Evolutionary conservation across 2,888 invertebrate species (phyloP), one percentile per base, ranked within the genome.

Genomic region (Polia nebulosa): DNA sequence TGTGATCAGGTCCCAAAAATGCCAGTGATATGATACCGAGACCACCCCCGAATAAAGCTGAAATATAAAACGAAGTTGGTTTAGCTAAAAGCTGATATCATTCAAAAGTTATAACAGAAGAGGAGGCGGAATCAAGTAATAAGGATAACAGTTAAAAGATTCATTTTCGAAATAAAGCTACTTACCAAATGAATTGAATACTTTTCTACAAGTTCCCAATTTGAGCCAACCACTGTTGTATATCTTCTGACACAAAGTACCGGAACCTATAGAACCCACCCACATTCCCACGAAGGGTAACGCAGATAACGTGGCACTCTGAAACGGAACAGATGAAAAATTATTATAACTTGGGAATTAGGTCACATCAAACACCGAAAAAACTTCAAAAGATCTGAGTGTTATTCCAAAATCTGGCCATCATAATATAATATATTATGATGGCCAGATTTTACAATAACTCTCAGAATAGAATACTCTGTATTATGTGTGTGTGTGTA

Each of bases 271-370:
- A 73, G 97, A 97, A 22, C 97, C 93, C 0, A 97, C 52, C 96
- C 97, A 98, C 94, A 98, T 97, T 0, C 96, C 96, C 3, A 97
- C 91, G 86, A 98, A 98, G 0, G 98, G 98, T 22, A 98, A 86
- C 0, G 97, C 96, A 0, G 97, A 97, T 0, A 97, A 89, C 8
- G 96, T 83, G 0, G 97, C 97, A 88, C 97, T 97, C 96, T 97
- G 89, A 17, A 83, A 81, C 8, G 4, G 39, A 25, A 1, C 1
- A 29, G 17, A n/a, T n/a, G 0, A 52, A 13, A 6, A 9, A 41
- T 53, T 3, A 8, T 11, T 29, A 7, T 52, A 13, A 32, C 20
- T 52, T 52, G 5, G 8, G 0, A 32, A 29, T 20, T 6, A 11
- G 6, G 15, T 22, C 8, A 58, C 11, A 5, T 1, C 20, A 15